phyloP scores from a whole-genome alignment of 2,888 invertebrate genomes.

The Limnephilus rhombicus region DNA sequence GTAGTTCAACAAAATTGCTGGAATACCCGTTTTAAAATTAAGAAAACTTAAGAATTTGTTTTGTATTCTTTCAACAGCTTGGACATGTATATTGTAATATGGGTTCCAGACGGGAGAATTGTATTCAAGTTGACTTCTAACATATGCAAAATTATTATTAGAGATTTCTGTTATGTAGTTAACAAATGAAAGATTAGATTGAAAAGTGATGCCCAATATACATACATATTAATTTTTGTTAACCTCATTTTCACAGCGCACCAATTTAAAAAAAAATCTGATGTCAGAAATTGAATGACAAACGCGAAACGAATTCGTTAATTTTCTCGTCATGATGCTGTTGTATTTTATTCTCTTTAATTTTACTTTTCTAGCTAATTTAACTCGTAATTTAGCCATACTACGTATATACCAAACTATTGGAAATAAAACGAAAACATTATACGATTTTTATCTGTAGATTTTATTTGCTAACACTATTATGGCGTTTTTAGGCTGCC shows the following conservation, averaged over 20 bases:
- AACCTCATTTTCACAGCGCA: background rate
- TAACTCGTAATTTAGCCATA: background rate
- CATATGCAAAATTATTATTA: too few species aligned
- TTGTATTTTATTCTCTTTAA: background rate
- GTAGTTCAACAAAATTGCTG: too few species aligned
- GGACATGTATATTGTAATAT: too few species aligned
- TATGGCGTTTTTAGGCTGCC: constrained; percentile 42
- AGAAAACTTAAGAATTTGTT: too few species aligned
- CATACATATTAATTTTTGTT: background rate
- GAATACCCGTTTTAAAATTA: too few species aligned
- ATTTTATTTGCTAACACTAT: background rate
- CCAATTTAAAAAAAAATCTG: background rate
- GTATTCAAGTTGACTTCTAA: too few species aligned
- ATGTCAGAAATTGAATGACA: background rate
- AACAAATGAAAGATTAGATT: too few species aligned
- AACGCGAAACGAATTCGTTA: background rate
- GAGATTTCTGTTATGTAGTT: too few species aligned
- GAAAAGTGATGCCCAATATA: too few species aligned
- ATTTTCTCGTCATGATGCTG: background rate
- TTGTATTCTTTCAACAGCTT: too few species aligned
- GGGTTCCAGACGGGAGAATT: too few species aligned
- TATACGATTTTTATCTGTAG: background rate
- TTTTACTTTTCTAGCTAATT: background rate
- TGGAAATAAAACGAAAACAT: background rate
- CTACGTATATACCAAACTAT: background rate